A percentile compares a stretch with the other conserved stretches of the same genome.
Conservation (phyloP, 1,140 invertebrate species). For the Zaprionus vittiger region DNA sequence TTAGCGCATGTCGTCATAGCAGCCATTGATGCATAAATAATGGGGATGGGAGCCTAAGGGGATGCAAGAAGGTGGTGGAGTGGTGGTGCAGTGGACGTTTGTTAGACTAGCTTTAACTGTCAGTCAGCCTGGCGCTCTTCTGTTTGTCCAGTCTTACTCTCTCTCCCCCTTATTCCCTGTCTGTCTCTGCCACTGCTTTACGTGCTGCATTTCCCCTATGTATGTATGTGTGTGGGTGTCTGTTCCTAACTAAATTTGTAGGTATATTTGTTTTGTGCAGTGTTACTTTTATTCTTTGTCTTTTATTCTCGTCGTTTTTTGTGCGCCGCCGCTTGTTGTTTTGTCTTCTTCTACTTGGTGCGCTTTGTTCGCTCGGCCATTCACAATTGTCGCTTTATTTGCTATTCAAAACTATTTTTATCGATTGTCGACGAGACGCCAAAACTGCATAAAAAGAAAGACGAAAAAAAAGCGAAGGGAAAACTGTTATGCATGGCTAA, state of each 20-base stretch:
- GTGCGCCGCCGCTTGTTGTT: neutral
- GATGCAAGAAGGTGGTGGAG: neutral
- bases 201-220: conserved; percentile 32
- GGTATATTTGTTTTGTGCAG: conserved; percentile 53
- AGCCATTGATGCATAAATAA: conserved; percentile 82
- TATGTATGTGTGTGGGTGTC: conserved; percentile 24
- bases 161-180: neutral
- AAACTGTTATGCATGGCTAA: conserved; percentile 34
- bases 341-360: conserved; percentile 20
- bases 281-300: conserved; percentile 46
- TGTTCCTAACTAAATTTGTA: conserved; percentile 70
- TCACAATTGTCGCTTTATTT: conserved; percentile 76
- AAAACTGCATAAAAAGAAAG: conserved; percentile 13
- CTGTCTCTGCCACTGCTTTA: conserved; percentile 4
- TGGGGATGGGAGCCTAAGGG: conserved; percentile 50
- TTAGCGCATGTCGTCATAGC: conserved; percentile 81
- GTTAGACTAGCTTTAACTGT: conserved; percentile 77
- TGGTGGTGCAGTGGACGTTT: conserved; percentile 23
- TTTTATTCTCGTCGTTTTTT: conserved; percentile 25
- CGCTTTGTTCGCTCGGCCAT: conserved; percentile 55
- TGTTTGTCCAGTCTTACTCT: conserved; percentile 39
- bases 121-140: conserved; percentile 55
- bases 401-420: conserved; percentile 75
- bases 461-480: conserved; percentile 9
- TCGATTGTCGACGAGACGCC: conserved; percentile 55